Evolutionary conservation across 2,888 invertebrate genomes (phyloP).

Genomic region (Agriotes lineatus): DNA sequence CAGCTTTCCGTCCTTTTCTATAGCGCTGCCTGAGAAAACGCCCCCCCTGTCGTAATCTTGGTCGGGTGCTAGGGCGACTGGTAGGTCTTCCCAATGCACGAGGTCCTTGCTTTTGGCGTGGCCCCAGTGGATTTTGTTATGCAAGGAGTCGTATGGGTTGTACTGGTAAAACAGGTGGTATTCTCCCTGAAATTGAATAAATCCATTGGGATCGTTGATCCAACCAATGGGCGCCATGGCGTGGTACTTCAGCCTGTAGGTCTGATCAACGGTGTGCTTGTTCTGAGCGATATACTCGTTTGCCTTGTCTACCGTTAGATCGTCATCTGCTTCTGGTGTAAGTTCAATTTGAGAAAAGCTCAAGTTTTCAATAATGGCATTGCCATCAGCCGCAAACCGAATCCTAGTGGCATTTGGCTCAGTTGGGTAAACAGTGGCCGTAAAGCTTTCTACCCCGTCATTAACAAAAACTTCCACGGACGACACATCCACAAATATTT

Average conservation of each 20-base stretch:
- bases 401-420: no score
- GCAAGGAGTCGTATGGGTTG: not conserved
- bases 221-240: not conserved
- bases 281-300: not conserved
- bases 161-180: constrained; percentile 1
- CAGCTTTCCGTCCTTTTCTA: not conserved
- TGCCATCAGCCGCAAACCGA: no score
- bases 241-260: not conserved
- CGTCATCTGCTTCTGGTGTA: not conserved
- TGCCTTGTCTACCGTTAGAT: not conserved
- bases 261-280: not conserved
- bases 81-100: not conserved
- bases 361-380: no score
- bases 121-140: not conserved
- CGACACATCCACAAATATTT: no score
- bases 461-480: no score
- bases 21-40: not conserved
- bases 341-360: no score
- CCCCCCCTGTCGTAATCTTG: not conserved
- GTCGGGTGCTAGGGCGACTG: not conserved
- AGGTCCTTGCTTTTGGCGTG: not conserved
- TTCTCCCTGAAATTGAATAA: not conserved
- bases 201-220: constrained; percentile 1
- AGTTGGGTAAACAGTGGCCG: no score
- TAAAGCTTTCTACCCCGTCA: no score